Percentiles rank a stretch among this genome's conserved stretches.
phyloP scores from a whole-genome alignment of 1,140 invertebrate genomes.

The Babylonia areolata region DNA sequence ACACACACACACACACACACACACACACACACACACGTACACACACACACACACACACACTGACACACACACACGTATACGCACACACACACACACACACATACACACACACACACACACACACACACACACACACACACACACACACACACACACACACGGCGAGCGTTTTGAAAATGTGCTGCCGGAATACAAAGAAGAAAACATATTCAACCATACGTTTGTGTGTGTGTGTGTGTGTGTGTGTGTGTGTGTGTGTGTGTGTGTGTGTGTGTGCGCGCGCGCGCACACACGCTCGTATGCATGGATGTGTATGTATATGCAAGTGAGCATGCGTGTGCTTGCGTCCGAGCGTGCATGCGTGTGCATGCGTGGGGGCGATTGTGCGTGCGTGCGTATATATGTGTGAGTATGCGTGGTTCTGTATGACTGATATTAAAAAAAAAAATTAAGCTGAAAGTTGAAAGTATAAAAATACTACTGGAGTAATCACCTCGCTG shows the following conservation, averaged over 20 bases:
- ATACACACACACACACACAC: too few relatives aligned
- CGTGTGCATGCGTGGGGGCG: background rate
- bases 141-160: too few relatives aligned
- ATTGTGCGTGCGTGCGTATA: conserved; percentile 4
- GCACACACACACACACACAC: background rate
- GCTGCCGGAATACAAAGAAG: too few relatives aligned
- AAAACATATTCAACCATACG: background rate
- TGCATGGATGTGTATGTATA: background rate
- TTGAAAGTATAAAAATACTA: too few relatives aligned
- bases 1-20: conserved; percentile 21
- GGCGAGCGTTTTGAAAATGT: too few relatives aligned
- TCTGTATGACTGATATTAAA: background rate
- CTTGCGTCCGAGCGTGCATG: background rate
- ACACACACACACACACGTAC: background rate
- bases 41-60: background rate
- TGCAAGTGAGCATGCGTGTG: background rate
- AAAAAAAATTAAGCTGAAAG: too few relatives aligned
- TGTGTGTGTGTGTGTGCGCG: background rate
- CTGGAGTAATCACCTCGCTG: too few relatives aligned
- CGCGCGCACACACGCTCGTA: background rate
- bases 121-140: too few relatives aligned
- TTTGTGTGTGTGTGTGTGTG: too few relatives aligned
- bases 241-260: too few relatives aligned
- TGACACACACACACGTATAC: background rate
- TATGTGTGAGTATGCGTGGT: conserved; percentile 1